Percentiles rank a stretch among this genome's conserved stretches.
These are phyloP conservation scores for Trichogramma pretiosum DNA, from an alignment of 1,140 invertebrate genomes.

Conservation along the genomic window DNA sequence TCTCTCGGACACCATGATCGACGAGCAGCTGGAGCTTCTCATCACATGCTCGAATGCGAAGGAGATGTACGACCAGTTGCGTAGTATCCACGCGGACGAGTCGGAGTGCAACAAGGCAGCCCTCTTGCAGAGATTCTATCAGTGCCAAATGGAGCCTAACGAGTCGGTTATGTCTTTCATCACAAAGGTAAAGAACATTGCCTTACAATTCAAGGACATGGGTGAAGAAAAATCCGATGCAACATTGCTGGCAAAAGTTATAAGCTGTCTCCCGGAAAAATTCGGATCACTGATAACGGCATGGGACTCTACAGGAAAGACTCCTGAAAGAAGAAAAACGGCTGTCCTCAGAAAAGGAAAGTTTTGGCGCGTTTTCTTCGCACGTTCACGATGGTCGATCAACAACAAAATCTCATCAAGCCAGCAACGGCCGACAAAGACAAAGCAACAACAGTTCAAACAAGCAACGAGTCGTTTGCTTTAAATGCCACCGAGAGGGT, in stretches of 20 bases:
- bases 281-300: background rate
- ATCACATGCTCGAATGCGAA: too few species aligned
- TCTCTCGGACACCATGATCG: too few species aligned
- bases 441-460: conserved; percentile 6
- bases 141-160: conserved; percentile 8
- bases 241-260: background rate
- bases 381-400: too few species aligned
- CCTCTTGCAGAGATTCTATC: conserved; percentile 24
- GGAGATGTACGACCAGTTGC: too few species aligned
- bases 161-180: background rate
- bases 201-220: background rate
- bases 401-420: background rate
- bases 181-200: background rate
- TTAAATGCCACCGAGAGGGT: conserved; percentile 15
- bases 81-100: too few species aligned
- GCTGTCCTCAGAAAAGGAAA: conserved; percentile 2
- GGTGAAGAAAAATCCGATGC: background rate
- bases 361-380: too few species aligned
- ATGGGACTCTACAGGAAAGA: conserved; percentile 2
- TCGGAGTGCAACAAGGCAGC: conserved; percentile 25
- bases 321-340: conserved; percentile 16
- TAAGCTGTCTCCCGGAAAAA: background rate
- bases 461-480: conserved; percentile 14
- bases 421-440: background rate
- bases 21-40: too few species aligned